A percentile compares a stretch with the other conserved stretches of the same genome.
These are phyloP conservation scores for Pollenia labialis DNA, from an alignment of 2,888 invertebrate species.

Conservation along the genomic window DNA sequence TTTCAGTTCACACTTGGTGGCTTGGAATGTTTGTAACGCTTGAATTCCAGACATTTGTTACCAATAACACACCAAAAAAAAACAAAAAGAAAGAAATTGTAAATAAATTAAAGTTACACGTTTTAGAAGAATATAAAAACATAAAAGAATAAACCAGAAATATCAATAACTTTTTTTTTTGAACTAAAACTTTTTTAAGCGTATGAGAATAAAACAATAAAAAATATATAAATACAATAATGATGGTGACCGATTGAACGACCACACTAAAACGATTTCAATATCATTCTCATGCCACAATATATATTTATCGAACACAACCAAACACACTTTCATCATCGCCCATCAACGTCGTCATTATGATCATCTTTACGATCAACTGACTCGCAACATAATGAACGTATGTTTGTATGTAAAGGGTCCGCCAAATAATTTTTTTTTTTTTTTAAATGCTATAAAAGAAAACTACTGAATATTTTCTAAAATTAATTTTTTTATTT, in stretches of 20 bases:
- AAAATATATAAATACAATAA: constrained; percentile 12
- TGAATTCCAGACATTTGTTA: constrained; percentile 57
- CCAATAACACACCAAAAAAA: constrained; percentile 19
- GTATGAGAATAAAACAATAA: background rate
- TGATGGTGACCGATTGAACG: constrained; percentile 39
- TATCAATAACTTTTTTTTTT: constrained; percentile 32
- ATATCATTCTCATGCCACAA: constrained; percentile 50
- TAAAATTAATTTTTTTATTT: no score
- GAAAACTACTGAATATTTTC: no score
- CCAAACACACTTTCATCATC: constrained; percentile 17
- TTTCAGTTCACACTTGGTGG: constrained; percentile 73
- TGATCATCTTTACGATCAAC: background rate
- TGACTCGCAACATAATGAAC: constrained; percentile 23
- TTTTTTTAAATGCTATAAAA: no score
- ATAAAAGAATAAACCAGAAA: constrained; percentile 41
- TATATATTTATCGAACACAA: constrained; percentile 24
- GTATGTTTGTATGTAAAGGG: constrained; percentile 36
- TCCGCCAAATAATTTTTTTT: no score
- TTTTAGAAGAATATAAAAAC: background rate
- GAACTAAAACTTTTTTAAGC: background rate
- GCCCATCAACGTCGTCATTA: constrained; percentile 3
- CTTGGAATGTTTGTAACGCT: constrained; percentile 63
- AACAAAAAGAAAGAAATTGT: constrained; percentile 23
- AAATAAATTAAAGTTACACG: constrained; percentile 6
- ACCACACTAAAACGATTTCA: constrained; percentile 54